Percentiles rank a stretch among this genome's conserved stretches.
phyloP scores from a whole-genome alignment of 2,113 vertebrate species.

The Notothenia coriiceps region DNA sequence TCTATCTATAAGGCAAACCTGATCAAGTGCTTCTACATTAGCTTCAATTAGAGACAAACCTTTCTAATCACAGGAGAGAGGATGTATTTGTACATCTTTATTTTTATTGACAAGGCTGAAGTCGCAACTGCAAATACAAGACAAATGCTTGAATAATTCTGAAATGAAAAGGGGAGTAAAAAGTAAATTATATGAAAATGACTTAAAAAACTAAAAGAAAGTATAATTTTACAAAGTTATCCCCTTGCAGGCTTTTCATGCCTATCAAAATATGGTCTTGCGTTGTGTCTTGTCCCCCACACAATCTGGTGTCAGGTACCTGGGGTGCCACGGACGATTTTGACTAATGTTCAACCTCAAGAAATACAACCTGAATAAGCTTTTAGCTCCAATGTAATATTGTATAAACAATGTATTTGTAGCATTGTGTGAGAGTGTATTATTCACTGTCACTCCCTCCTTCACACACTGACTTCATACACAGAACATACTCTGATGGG shows the following conservation, averaged over 20 bases:
- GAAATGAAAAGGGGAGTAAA: background rate
- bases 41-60: too few relatives aligned
- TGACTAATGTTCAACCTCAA: constrained; percentile 13
- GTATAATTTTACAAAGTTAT: too few relatives aligned
- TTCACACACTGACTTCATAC: constrained; percentile 58
- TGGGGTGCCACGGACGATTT: background rate
- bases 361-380: constrained; percentile 74
- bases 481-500: constrained; percentile 64
- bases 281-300: constrained; percentile 43
- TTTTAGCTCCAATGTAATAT: constrained; percentile 79
- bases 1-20: too few relatives aligned
- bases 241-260: too few relatives aligned
- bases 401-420: constrained; percentile 45
- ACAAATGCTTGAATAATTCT: too few relatives aligned
- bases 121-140: too few relatives aligned
- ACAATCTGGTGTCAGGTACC: constrained; percentile 27
- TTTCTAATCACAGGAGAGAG: too few relatives aligned
- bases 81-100: too few relatives aligned
- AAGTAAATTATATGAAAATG: background rate
- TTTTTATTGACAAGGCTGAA: too few relatives aligned
- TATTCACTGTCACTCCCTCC: constrained; percentile 43
- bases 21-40: too few relatives aligned
- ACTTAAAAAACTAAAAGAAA: too few relatives aligned
- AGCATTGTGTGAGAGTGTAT: constrained; percentile 22
- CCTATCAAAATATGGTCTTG: background rate